phyloP scores from a whole-genome alignment of 2,797 vertebrate genomes.

The Melanogrammus aeglefinus region DNA sequence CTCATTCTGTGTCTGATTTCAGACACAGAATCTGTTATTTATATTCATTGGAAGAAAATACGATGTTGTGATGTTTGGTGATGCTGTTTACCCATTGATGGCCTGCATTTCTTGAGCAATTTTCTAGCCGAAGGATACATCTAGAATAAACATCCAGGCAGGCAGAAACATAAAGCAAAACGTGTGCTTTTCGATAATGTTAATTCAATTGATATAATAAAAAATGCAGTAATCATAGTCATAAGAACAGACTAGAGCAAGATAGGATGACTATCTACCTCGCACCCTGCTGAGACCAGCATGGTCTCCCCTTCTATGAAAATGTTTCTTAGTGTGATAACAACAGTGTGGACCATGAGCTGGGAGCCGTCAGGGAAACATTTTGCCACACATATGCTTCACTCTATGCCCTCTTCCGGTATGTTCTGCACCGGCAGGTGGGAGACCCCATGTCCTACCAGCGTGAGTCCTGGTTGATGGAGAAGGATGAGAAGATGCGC shows the following conservation, averaged over 20 bases:
- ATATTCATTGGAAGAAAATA: background rate
- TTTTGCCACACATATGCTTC: background rate
- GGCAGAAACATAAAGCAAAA: constrained; percentile 11
- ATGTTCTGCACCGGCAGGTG: constrained; percentile 65
- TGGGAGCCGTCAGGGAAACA: background rate
- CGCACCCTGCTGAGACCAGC: background rate
- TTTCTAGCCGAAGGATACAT: background rate
- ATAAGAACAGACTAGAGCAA: background rate
- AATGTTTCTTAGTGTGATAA: background rate
- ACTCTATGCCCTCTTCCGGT: background rate
- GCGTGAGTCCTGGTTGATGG: constrained; percentile 88
- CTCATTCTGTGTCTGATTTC: background rate
- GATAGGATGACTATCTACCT: background rate
- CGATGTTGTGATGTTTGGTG: background rate
- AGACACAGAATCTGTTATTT: background rate
- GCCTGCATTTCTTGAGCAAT: background rate
- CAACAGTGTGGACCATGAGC: background rate
- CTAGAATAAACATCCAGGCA: constrained; percentile 21
- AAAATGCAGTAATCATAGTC: background rate
- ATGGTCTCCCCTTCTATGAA: background rate
- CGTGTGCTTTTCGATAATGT: background rate
- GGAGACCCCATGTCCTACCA: constrained; percentile 82
- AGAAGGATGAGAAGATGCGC: constrained; percentile 83
- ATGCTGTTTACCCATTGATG: background rate
- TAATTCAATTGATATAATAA: background rate